A percentile compares a stretch with the other conserved stretches of the same genome.
phyloP scores from a whole-genome alignment of 1,140 invertebrate species.

The Drosophila mayri region DNA sequence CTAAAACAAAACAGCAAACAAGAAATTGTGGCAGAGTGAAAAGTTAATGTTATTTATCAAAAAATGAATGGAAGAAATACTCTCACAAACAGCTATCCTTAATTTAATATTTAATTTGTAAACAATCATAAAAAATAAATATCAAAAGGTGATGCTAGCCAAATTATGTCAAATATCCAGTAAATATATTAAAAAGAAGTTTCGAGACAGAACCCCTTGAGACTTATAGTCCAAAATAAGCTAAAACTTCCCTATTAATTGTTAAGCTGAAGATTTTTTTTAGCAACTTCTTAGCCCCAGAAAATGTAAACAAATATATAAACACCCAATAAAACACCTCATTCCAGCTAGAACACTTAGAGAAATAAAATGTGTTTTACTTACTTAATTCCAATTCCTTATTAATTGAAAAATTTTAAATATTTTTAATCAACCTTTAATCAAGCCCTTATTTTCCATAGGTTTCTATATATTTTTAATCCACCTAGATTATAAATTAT shows the following conservation, averaged over 20 bases:
- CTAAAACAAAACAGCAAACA: constrained; percentile 18
- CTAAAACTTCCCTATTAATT: too few species aligned
- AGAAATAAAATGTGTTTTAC: not conserved
- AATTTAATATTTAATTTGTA: not conserved
- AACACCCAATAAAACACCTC: too few species aligned
- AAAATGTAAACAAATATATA: too few species aligned
- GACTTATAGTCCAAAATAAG: too few species aligned
- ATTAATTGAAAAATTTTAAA: not conserved
- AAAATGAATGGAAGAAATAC: not conserved
- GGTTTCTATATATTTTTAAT: too few species aligned
- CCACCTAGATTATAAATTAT: too few species aligned
- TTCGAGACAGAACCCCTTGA: too few species aligned
- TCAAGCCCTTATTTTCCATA: not conserved
- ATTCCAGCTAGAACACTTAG: not conserved
- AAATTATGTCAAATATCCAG: not conserved
- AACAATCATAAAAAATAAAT: too few species aligned
- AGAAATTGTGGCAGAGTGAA: not conserved
- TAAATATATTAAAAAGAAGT: not conserved
- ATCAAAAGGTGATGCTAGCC: too few species aligned
- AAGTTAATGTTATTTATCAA: not conserved
- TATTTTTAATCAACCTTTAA: not conserved
- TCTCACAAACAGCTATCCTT: not conserved
- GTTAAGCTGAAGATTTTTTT: too few species aligned
- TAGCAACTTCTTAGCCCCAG: too few species aligned
- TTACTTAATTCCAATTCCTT: not conserved